Evolutionary conservation across 1,140 invertebrate species (phyloP), one percentile per base, ranked within the genome.

Genomic region (Aphelinus certus): DNA sequence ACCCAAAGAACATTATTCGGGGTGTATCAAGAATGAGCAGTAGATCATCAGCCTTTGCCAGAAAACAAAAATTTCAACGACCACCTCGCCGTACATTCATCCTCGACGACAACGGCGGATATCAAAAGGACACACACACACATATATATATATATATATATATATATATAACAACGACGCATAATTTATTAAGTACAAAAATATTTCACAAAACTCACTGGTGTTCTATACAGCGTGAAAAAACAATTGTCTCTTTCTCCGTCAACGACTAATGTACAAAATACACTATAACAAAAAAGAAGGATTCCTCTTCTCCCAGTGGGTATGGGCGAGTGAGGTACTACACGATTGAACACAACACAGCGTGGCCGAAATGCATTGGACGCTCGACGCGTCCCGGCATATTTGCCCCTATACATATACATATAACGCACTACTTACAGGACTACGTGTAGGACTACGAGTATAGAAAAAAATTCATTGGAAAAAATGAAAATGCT

Each of bases 391-490:
- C 62, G 65, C 66, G 67, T 70, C 26, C 26, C 26, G 26, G 26
- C 26, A 26, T 26, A 26, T 26, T 26, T 26, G 26, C 26, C 26
- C 26, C 26, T 26, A 69, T 51, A 57, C 71, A 73, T 61, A 56
- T 10, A 72, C 3, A 65, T 65, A 65, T 26, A 26, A 26, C 26
- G 26, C 6, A 43, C 43, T 48, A 53, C 2, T 57, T 47, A 46
- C 5, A 57, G 57, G 73, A 79, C 64, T 79, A 75, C 71, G 26
- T 63, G 67, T 76, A 72, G 75, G 72, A 79, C 78, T 79, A 42
- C 9, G 47, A 42, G 26, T 46, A 53, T 46, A 3, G 45, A 58
- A 66, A 51, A 56, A 51, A 56, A 60, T 49, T 42, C 6, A 66
- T 65, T 53, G 51, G 9, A 26, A 26, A 26, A 26, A 26, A 76